A percentile compares a stretch with the other conserved stretches of the same genome.
Evolutionary conservation across 2,113 vertebrate species (phyloP).

Genomic region (Silurus asotus): DNA sequence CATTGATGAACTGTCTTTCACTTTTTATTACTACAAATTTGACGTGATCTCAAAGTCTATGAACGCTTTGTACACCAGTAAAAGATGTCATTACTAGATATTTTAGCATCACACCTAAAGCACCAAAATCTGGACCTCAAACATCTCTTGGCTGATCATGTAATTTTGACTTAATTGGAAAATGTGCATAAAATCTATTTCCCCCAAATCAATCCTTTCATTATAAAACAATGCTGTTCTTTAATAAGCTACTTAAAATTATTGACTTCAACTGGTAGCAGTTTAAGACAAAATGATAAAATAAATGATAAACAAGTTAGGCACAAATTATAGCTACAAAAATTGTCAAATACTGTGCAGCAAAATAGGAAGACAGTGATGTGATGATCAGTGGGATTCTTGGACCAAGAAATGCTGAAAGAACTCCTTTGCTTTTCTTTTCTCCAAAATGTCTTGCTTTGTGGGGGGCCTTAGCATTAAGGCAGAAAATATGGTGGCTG

Average conservation of each 20-base stretch:
- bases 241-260: slow-evolving; percentile 20
- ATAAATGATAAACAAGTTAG: not conserved
- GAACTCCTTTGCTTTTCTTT: slow-evolving; percentile 89
- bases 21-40: not conserved
- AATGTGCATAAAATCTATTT: not conserved
- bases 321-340: slow-evolving; percentile 24
- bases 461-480: slow-evolving; percentile 80
- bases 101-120: not conserved
- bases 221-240: slow-evolving; percentile 56
- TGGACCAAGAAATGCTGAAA: slow-evolving; percentile 82
- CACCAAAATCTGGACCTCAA: not conserved
- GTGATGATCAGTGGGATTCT: slow-evolving; percentile 35
- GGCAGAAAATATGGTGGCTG: slow-evolving; percentile 87
- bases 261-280: not conserved
- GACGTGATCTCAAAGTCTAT: not conserved
- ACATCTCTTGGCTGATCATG: not conserved
- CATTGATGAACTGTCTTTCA: not conserved
- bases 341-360: slow-evolving; percentile 65
- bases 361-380: slow-evolving; percentile 49
- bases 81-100: not conserved
- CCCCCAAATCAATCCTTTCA: not conserved
- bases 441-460: slow-evolving; percentile 75
- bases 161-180: not conserved
- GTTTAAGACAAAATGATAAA: slow-evolving; percentile 18
- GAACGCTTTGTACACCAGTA: not conserved